Base-by-base conservation (phyloP, 1,140 invertebrate species). In the Oscheius sp. region DNA sequence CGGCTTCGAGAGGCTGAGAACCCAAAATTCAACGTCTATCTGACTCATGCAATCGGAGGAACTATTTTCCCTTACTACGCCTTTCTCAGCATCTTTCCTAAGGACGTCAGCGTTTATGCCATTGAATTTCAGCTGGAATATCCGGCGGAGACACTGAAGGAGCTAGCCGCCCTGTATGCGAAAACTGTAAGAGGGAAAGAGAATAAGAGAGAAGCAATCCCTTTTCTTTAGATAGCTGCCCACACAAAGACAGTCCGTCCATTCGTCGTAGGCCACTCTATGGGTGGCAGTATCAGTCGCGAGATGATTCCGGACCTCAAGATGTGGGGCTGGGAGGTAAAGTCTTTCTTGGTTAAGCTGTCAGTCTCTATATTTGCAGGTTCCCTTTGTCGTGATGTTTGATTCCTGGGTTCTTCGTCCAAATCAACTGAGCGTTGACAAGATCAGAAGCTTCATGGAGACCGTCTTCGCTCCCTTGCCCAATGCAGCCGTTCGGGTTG, bases 1-100 rank as follows among this genome's bases (percentile, higher is more conserved):
- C 52, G 67, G 46, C 32, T 73, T 28, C 34, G 68, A 65, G 66
- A 77, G 29, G 65, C 63, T n/a, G 1, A 29, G 2, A 45, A n/a
- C 31, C 34, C 72, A 2, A 74, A 36, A 42, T 23, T 78, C 52
- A 78, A 73, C 35, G 62, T 80, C 26, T 80, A 75, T 35, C 58
- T 75, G 46, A 74, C 81, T 23, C 79, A 80, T 36, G 77, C 79
- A 7, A 80, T 80, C 58, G 79, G 79, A 13, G 79, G 79, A 18
- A 77, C 79, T 0, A 74, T 80, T 28, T 78, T 68, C 36, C 78
- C 80, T 23, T 80, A 80, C 45, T 75, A 78, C 42, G 42, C 78
- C n/a, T 65, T 80, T 29, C 28, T 75, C 15, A 32, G 62, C 31
- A 45, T 79, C 18, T 73, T 80, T 31, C 79, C 79, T 2, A 62